Evolutionary conservation across 2,888 invertebrate species (phyloP), one percentile per base, ranked within the genome.

Genomic region (Xestia rhomboidea): DNA sequence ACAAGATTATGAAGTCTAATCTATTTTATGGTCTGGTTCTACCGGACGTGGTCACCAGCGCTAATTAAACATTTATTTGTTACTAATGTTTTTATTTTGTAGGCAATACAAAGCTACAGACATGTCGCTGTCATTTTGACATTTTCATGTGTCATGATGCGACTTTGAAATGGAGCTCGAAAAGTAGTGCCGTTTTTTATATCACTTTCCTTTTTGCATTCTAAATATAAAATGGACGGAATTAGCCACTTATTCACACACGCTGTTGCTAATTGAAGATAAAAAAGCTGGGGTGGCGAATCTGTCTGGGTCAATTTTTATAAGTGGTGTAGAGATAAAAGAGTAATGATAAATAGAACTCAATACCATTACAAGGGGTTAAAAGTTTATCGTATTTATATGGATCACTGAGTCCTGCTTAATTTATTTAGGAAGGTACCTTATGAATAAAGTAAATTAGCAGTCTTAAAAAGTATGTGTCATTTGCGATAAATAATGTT

Each of bases 41-140:
- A 75, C 73, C 68, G 57, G 77, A 80, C n/a, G 66, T 70, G 57
- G 64, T 73, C 41, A 15, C 30, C 27, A n/a, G 4, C 5, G n/a
- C 54, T 73, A 68, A 83, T 83, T 60, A 68, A 80, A 54, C 64
- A 34, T 80, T 73, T 41, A 83, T 83, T 41, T 4, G 34, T 57
- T 80, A 21, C 27, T 1, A 41, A 41, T 3, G 24, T 7, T 54
- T n/a, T 71, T 57, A 68, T 71, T 70, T 49, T 63, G 3, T 49
- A 63, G 54, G 67, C 38, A 46, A 79, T 11, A n/a, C 8, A 38
- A 7, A 63, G 0, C 21, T 34, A 18, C 21, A 21, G 30, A 34
- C 8, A 41, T 64, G 7, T 13, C 8, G 0, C 57, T 27, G 60
- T 64, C n/a, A 41, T 63, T 13, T 34, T 63, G 34, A 34, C 18